Evolutionary conservation across 2,888 invertebrate species (phyloP).

Genomic region (Chrysopilus asiliformis): DNA sequence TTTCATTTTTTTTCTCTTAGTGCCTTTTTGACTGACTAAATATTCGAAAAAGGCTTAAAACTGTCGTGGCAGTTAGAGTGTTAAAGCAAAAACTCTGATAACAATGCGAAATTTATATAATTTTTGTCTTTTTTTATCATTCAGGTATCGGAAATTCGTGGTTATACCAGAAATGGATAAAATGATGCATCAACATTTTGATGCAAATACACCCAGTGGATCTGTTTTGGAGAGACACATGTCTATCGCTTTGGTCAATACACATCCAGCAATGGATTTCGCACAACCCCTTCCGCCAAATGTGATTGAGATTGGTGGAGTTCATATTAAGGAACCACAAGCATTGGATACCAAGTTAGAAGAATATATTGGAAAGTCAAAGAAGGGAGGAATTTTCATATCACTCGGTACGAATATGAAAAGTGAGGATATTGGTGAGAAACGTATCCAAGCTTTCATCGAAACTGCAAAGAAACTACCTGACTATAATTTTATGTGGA

Average conservation of each 20-base stretch:
- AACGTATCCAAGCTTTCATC: constrained; percentile 16
- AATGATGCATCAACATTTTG: no score
- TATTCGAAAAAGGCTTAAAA: no score
- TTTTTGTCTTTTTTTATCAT: no score
- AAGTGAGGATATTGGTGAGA: constrained; percentile 8
- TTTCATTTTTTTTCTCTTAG: no score
- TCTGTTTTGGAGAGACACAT: no score
- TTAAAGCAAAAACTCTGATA: no score
- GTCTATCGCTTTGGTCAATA: constrained; percentile 15
- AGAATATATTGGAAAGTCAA: constrained; percentile 15
- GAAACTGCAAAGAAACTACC: constrained; percentile 19
- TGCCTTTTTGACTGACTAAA: no score
- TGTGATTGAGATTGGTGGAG: constrained; percentile 17
- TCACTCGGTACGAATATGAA: constrained; percentile 20
- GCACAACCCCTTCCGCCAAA: constrained; percentile 15
- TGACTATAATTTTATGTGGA: constrained; percentile 23
- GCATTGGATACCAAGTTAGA: constrained; percentile 13
- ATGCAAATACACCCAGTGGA: no score
- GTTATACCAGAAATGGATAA: no score
- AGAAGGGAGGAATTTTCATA: constrained; percentile 20
- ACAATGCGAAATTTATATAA: no score
- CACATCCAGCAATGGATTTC: constrained; percentile 13
- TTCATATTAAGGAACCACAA: constrained; percentile 15
- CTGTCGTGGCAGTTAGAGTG: no score
- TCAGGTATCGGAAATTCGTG: no score